Percentiles rank a stretch among this genome's conserved stretches.
phyloP scores from a whole-genome alignment of 1,140 invertebrate genomes.

The Tetramorium alpestre region DNA sequence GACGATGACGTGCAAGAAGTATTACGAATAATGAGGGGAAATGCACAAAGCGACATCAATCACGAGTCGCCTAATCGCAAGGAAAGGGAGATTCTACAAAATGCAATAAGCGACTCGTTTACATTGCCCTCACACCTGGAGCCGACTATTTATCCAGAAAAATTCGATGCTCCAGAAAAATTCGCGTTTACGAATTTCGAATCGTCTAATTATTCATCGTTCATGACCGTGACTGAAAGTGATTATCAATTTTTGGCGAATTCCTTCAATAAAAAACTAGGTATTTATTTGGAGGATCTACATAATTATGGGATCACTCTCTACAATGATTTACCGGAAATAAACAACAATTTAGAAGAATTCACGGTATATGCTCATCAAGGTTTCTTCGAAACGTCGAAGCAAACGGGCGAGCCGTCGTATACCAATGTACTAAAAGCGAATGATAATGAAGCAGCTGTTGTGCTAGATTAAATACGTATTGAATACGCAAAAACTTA shows the following conservation, averaged over 20 bases:
- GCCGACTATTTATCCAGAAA: neutral
- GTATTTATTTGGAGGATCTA: neutral
- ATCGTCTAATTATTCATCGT: neutral
- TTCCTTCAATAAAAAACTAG: neutral
- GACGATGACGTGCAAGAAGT: constrained; percentile 72
- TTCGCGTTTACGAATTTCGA: neutral
- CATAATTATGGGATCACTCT: constrained; percentile 1
- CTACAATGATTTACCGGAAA: constrained; percentile 13
- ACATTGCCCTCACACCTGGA: neutral
- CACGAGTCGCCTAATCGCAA: constrained; percentile 70
- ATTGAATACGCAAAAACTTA: neutral
- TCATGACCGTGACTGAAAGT: neutral
- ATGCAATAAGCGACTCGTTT: constrained; percentile 40
- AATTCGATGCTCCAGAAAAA: constrained; percentile 5
- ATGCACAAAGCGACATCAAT: constrained; percentile 55
- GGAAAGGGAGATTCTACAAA: constrained; percentile 62
- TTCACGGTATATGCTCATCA: neutral
- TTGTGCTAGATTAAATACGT: neutral
- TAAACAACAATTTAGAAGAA: constrained; percentile 47
- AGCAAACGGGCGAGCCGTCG: neutral
- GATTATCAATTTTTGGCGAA: neutral
- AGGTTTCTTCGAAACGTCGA: neutral
- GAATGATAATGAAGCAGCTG: neutral
- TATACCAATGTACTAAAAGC: neutral
- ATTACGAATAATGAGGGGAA: constrained; percentile 59